Base-by-base conservation (phyloP, 1,140 invertebrate species). In the Archivesica marissinica region DNA sequence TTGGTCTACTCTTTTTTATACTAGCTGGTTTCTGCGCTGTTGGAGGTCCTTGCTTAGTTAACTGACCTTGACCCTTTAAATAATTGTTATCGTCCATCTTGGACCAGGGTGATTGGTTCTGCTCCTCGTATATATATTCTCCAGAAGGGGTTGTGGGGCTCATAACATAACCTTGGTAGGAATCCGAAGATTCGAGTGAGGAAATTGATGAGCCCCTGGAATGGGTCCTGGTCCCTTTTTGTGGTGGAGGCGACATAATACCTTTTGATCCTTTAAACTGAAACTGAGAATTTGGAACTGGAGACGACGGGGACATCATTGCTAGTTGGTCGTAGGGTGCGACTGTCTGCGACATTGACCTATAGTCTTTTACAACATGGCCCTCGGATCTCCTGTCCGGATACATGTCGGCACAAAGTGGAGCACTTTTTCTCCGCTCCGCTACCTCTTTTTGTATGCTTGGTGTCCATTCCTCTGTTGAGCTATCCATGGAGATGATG, bases 341-440 rank as follows among this genome's bases (percentile, higher is more conserved):
- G n/a, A 83, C 9, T 33, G 78, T 68, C 28, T 88, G 88, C 11
- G 87, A 87, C 35, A 82, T 44, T 25, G 79, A 61, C 54, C 86
- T 85, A 9, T 74, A 54, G 23, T 88, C 85, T 38, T 50, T 52
- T 33, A 52, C 28, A 39, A 78, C 59, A 39, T 80, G 47, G 13
- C 56, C 56, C 28, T 88, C 88, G 47, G 88, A 88, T 39, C 87
- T 87, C 50, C 88, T 76, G 33, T 92, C 89, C 61, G 2, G 86
- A 61, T 38, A 86, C 44, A 50, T 86, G 80, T 70, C 80, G 44
- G 56, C 35, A 39, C 87, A 81, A 20, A 86, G 82, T 15, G 90
- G 90, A n/a, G 90, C 88, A 61, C 89, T 91, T 84, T 88, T 89
- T 30, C 89, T 76, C 39, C 90, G 72, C 25, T 90, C 88, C 81